These are phyloP conservation scores for Heliocidaris tuberculata DNA, from an alignment of 35 echinoderm and acorn worm species.

Conservation along the genomic window DNA sequence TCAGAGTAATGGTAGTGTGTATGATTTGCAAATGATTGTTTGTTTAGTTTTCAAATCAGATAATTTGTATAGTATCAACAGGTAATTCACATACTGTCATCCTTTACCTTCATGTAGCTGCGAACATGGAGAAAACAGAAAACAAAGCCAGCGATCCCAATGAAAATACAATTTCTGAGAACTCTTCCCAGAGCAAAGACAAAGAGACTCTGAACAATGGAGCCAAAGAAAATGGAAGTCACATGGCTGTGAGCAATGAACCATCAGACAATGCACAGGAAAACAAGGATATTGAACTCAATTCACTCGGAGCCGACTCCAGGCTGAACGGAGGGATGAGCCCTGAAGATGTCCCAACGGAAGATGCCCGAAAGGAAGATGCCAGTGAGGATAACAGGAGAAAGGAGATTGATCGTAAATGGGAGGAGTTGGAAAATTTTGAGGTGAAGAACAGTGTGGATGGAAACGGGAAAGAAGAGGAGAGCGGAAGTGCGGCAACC, in stretches of 20 bases:
- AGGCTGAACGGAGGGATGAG: not conserved
- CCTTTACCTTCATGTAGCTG: slow-evolving; percentile 21
- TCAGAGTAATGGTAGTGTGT: no score
- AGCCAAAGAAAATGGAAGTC: slow-evolving; percentile 14
- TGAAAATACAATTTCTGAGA: slow-evolving; percentile 24
- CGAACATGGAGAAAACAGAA: slow-evolving; percentile 21
- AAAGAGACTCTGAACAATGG: slow-evolving; percentile 23
- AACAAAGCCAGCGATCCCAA: slow-evolving; percentile 24
- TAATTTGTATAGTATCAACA: not conserved
- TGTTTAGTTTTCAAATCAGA: not conserved
- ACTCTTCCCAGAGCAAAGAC: not conserved
- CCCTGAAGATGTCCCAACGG: not conserved
- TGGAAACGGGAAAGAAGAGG: not conserved
- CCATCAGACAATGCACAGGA: not conserved
- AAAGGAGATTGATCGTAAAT: not conserved
- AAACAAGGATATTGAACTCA: not conserved
- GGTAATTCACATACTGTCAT: not conserved
- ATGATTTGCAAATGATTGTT: no score
- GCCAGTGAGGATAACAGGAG: not conserved
- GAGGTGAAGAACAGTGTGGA: not conserved
- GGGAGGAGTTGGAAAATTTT: not conserved
- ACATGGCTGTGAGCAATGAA: slow-evolving; percentile 7
- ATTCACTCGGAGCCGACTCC: not conserved
- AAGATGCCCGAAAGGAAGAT: not conserved
- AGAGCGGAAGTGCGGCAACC: not conserved